Evolutionary conservation across 1,140 invertebrate genomes (phyloP), one percentile per base, ranked within the genome.

Genomic region (Mercenaria mercenaria): DNA sequence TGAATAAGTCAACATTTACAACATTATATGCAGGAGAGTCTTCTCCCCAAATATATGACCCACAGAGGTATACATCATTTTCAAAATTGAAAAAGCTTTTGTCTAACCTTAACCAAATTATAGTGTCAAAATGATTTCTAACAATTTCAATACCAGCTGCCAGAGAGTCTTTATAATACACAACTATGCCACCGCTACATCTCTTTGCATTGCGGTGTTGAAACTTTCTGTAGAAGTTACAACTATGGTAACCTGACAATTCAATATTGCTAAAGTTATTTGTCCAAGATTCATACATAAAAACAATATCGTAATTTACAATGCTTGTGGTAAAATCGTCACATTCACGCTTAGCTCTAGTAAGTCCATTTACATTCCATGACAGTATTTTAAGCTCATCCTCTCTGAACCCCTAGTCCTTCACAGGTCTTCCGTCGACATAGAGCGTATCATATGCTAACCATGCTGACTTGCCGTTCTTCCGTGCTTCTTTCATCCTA

Each of bases 371-470:
- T 23, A 43, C 77, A 80, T 77, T 77, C 74, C 74, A 47, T 11
- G 26, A 43, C 11, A 77, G 43, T 11, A 61, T 41, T 23, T 61
- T 34, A 15, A 82, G 50, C n/a, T 82, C 37, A 82, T 18, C 52
- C 79, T 43, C 56, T 23, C n/a, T 37, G 67, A 26, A 15, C 10
- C 84, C 72, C 84, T 86, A 86, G 29, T 59, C 84, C 26, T 29
- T 74, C 13, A 76, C 50, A 4, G 67, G 23, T 4, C 37, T 1
- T 23, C 84, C 72, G 34, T 86, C 84, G n/a, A 77, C 41, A 61
- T 86, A 86, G 37, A 86, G 37, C 8, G 84, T 86, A 50, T 86
- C 72, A 34, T 86, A 86, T 10, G 47, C 43, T 4, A 86, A 41
- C 84, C 84, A 86, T 8, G 84, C 69, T 41, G 13, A 34, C 37